Evolutionary conservation across 30 jellyfish, hydroid and myxozoan genomes (phyloP).

Genomic region (Pelagia noctiluca): DNA sequence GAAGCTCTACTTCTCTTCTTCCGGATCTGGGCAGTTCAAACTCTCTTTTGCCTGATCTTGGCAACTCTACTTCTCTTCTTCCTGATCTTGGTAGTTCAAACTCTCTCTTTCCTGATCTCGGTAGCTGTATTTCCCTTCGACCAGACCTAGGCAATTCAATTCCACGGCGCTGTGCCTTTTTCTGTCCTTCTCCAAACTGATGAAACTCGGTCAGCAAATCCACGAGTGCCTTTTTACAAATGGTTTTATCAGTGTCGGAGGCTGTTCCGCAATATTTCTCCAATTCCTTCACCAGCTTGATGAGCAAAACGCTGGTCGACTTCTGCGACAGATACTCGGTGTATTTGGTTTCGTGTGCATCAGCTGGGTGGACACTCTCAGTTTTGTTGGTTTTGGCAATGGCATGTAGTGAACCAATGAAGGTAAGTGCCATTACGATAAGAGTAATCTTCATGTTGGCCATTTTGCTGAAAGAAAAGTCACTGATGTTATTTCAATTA

Average conservation of each 20-base stretch:
- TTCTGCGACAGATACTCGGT: neutral
- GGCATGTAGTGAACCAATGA: neutral
- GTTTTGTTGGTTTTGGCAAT: neutral
- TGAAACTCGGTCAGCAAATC: conserved; percentile 37
- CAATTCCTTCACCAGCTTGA: conserved; percentile 34
- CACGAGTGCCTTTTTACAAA: conserved; percentile 39
- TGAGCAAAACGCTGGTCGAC: conserved; percentile 44
- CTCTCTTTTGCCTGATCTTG: conserved; percentile 7
- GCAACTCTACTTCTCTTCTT: conserved; percentile 10
- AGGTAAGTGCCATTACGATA: neutral
- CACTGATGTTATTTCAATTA: neutral
- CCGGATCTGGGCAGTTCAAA: conserved; percentile 51
- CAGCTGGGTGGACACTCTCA: neutral
- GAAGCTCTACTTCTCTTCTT: conserved; percentile 9
- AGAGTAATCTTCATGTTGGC: neutral
- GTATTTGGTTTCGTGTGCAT: neutral
- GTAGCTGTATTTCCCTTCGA: conserved; percentile 3
- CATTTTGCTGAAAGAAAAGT: no score
- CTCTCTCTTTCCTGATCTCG: conserved; percentile 35
- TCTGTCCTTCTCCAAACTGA: conserved; percentile 6
- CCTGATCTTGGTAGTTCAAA: conserved; percentile 34
- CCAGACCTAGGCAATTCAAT: conserved; percentile 28
- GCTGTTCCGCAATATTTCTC: conserved; percentile 65
- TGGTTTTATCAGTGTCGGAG: conserved; percentile 23
- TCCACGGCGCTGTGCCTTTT: neutral